These are phyloP conservation scores for Laticauda colubrina DNA, from an alignment of 2,113 vertebrate genomes.

Conservation along the genomic window DNA sequence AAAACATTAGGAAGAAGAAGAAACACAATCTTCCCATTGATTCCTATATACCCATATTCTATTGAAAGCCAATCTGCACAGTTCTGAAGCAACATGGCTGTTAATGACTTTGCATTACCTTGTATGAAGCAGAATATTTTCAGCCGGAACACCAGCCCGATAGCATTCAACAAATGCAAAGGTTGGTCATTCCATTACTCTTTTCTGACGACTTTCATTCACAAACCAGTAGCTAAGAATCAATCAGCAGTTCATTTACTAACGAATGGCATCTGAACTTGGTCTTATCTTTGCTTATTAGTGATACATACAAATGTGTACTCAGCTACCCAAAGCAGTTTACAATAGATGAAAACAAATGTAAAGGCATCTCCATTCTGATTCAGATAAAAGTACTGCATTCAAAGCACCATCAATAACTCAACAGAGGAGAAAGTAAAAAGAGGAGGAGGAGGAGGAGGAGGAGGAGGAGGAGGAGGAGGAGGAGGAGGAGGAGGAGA, in stretches of 20 bases:
- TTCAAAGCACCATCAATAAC: not conserved
- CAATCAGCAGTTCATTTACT: not conserved
- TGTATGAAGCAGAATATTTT: not conserved
- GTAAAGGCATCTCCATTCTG: not conserved
- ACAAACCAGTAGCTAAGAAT: not conserved
- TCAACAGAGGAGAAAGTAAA: not conserved
- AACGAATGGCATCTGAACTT: too few species aligned
- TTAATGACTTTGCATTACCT: not conserved
- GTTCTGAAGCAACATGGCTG: not conserved
- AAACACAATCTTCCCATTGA: not conserved
- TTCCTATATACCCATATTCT: not conserved
- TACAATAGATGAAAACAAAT: not conserved
- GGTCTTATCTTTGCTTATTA: not conserved
- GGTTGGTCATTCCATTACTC: not conserved
- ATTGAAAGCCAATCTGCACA: not conserved
- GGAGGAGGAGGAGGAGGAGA: rapidly evolving
- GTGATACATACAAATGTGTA: not conserved
- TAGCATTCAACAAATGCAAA: not conserved
- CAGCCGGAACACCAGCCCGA: not conserved
- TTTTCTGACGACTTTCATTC: not conserved
- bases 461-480: too few species aligned
- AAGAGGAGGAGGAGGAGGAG: too few species aligned
- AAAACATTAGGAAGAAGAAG: too few species aligned
- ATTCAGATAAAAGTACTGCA: not conserved
- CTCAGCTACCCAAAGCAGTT: not conserved